A percentile compares a stretch with the other conserved stretches of the same genome.
These are phyloP conservation scores for Pycnonotus jocosus DNA, from an alignment of 2,113 vertebrate genomes.

Conservation along the genomic window DNA sequence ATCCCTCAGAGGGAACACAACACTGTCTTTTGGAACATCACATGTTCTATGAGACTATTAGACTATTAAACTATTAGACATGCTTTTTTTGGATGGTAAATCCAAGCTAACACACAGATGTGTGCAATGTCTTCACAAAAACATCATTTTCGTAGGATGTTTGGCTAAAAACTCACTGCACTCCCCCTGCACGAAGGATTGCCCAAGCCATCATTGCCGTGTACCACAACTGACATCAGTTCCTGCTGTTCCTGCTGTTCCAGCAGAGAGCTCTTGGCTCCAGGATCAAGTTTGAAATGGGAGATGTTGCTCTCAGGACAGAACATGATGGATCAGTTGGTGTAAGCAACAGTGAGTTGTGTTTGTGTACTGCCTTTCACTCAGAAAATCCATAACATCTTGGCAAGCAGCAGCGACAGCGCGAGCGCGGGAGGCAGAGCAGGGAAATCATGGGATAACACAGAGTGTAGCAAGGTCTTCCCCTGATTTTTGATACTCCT, in stretches of 20 bases:
- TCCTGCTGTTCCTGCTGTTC: background rate
- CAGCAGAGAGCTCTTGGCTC: background rate
- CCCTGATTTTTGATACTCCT: background rate
- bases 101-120: background rate
- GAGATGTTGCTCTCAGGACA: background rate
- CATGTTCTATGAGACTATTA: background rate
- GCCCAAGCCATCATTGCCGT: background rate
- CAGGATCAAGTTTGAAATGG: background rate
- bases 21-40: background rate
- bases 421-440: rapidly evolving
- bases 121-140: background rate
- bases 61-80: background rate
- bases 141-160: rapidly evolving
- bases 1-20: background rate
- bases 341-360: background rate
- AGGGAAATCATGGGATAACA: background rate
- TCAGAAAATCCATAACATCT: background rate
- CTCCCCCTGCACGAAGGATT: background rate
- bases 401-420: background rate
- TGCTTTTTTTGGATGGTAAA: background rate
- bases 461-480: background rate
- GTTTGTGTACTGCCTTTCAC: background rate
- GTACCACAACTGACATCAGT: background rate
- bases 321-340: background rate
- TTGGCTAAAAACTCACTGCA: background rate